Base-by-base conservation (phyloP, 2,113 vertebrate genomes). In the Paracanthobrama guichenoti region DNA sequence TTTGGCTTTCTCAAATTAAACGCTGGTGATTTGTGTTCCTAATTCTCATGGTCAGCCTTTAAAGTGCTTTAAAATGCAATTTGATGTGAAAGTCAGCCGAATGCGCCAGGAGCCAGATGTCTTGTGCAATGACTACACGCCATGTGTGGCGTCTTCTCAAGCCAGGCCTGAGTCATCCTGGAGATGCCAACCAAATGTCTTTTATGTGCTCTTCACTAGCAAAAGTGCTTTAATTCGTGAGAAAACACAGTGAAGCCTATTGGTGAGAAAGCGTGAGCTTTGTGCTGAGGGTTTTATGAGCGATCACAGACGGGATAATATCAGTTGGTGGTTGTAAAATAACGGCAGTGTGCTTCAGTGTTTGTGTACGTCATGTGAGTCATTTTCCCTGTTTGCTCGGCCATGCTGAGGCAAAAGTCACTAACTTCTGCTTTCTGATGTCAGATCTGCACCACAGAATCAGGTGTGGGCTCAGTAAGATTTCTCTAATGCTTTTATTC, bases 81-180 rank as follows among this genome's bases (percentile, higher is more conserved):
- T 84, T 81, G 22, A 35, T 48, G 22, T 48, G 18, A 44, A 55
- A 74, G 57, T 48, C 24, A 26, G 53, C 50, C 57, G 24, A 81
- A 81, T 20, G 50, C 28, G 28, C 53, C 10, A 39, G 80, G 82
- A 82, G 80, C 71, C 86, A 87, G 83, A 81, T 87, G 79, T 79
- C 86, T 48, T 2, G n/a, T 53, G 78, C 71, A 46, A 84, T 84
- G 82, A 84, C 78, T 87, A 77, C 79, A 57, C 20, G 26, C 83
- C 86, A 87, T 84, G 86, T 84, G 86, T 84, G 60, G 22, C 16
- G 76, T 50, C 44, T 79, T 84, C 78, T 87, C 79, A 72, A 39
- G 67, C 48, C 62, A 84, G 3, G 72, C 62, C 79, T 82, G 86
- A 84, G 78, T 84, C 83, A 84, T 46, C 50, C 79, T 44, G 39